phyloP scores from a whole-genome alignment of 2,113 vertebrate genomes.

The Chaetodon auriga region DNA sequence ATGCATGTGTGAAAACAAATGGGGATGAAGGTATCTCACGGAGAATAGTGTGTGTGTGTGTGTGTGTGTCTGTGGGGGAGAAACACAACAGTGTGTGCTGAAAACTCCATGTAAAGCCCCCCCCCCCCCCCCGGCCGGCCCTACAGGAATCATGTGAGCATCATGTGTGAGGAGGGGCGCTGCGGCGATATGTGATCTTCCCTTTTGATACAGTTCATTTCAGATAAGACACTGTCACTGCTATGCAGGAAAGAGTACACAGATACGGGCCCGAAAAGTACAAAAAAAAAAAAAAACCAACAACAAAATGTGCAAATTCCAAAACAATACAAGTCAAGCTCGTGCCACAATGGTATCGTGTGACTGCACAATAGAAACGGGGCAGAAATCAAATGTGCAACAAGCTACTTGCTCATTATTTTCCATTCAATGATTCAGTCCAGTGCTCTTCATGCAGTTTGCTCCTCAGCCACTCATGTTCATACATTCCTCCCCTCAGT shows the following conservation, averaged over 20 bases:
- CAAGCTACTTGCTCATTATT: conserved; percentile 18
- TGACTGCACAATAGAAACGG: conserved; percentile 36
- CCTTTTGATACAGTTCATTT: conserved; percentile 66
- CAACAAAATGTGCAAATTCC: conserved; percentile 57
- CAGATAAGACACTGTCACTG: conserved; percentile 59
- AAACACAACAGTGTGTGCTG: conserved; percentile 9
- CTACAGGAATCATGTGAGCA: conserved; percentile 33
- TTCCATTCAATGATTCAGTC: conserved; percentile 27
- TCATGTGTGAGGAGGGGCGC: conserved; percentile 24
- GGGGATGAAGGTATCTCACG: background rate
- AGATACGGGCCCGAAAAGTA: conserved; percentile 18
- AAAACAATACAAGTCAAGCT: conserved; percentile 48
- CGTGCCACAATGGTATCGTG: conserved; percentile 30
- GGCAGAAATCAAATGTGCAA: conserved; percentile 57
- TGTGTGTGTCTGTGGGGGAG: background rate
- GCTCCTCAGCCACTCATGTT: conserved; percentile 40
- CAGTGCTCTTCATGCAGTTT: conserved; percentile 55
- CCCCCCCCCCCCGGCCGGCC: too few relatives aligned
- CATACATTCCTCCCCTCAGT: conserved; percentile 45
- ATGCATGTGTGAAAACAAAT: conserved; percentile 37
- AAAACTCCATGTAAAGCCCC: conserved; percentile 13
- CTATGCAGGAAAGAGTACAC: conserved; percentile 55
- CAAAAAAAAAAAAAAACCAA: background rate
- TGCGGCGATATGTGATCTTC: conserved; percentile 42
- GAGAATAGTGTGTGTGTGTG: too few relatives aligned